Percentiles rank a stretch among this genome's conserved stretches.
Conservation (phyloP, 2,113 vertebrate genomes). For the Ardeotis arabs region DNA sequence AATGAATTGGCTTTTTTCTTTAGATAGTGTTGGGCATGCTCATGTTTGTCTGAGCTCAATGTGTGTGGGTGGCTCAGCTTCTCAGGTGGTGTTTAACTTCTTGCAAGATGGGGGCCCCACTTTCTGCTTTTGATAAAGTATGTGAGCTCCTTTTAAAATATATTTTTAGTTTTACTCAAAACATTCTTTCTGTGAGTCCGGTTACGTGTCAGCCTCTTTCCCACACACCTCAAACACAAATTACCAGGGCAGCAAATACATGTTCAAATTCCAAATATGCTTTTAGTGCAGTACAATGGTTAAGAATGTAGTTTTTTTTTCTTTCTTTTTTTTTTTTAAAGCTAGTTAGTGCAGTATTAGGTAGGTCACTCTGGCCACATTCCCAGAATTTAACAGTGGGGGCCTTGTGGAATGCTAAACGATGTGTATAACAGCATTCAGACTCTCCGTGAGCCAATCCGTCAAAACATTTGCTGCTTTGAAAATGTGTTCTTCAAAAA, state of each 20-base stretch:
- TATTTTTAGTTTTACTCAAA: background rate
- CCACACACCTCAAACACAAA: background rate
- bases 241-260: constrained; percentile 39
- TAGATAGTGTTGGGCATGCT: background rate
- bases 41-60: background rate
- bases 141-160: background rate
- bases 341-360: constrained; percentile 77
- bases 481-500: constrained; percentile 83
- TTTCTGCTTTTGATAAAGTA: constrained; percentile 20
- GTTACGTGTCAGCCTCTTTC: background rate
- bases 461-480: constrained; percentile 85
- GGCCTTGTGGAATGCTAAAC: constrained; percentile 89
- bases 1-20: background rate
- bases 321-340: background rate
- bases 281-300: constrained; percentile 62
- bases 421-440: constrained; percentile 84
- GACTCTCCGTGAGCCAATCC: constrained; percentile 78
- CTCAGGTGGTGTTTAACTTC: constrained; percentile 21
- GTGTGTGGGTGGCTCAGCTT: background rate
- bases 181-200: background rate
- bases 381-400: constrained; percentile 88
- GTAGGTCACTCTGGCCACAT: constrained; percentile 79
- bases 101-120: background rate
- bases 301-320: constrained; percentile 54
- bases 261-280: constrained; percentile 65